Evolutionary conservation across 2,113 vertebrate genomes (phyloP).

Genomic region (Periophthalmus modestus): DNA sequence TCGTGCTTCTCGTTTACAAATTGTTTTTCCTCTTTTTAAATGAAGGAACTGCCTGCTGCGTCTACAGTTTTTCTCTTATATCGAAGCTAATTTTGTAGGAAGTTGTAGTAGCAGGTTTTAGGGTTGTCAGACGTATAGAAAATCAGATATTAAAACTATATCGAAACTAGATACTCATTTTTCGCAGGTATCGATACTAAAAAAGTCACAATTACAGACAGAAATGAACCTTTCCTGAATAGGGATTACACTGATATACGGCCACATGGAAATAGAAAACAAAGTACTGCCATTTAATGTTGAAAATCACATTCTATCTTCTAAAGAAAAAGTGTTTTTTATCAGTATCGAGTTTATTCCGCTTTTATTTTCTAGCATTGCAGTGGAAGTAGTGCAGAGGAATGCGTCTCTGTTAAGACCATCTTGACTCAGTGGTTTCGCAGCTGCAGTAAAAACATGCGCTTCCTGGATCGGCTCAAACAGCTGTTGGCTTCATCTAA

Average conservation of each 20-base stretch:
- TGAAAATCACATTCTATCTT: too few species aligned
- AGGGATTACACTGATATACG: too few species aligned
- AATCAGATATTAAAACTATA: too few species aligned
- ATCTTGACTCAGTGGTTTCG: constrained; percentile 39
- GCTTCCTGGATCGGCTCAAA: constrained; percentile 47
- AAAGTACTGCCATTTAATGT: too few species aligned
- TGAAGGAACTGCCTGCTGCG: constrained; percentile 42
- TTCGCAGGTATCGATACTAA: too few species aligned
- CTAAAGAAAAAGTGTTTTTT: too few species aligned
- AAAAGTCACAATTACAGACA: too few species aligned
- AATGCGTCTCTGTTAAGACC: constrained; percentile 39
- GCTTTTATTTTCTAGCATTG: too few species aligned
- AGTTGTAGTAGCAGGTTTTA: neutral
- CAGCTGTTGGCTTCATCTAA: constrained; percentile 66
- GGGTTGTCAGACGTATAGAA: constrained; percentile 3
- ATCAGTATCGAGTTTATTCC: too few species aligned
- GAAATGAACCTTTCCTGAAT: too few species aligned
- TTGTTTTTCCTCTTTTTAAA: constrained; percentile 45
- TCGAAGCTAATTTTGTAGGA: constrained; percentile 21
- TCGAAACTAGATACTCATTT: too few species aligned
- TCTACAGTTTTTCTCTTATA: neutral
- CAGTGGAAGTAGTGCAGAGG: constrained; percentile 28
- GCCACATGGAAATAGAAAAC: too few species aligned
- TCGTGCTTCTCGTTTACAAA: constrained; percentile 49
- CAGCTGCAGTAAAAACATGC: constrained; percentile 42